Conservation (phyloP, 1,140 invertebrate species). For the Campoletis sonorensis region DNA sequence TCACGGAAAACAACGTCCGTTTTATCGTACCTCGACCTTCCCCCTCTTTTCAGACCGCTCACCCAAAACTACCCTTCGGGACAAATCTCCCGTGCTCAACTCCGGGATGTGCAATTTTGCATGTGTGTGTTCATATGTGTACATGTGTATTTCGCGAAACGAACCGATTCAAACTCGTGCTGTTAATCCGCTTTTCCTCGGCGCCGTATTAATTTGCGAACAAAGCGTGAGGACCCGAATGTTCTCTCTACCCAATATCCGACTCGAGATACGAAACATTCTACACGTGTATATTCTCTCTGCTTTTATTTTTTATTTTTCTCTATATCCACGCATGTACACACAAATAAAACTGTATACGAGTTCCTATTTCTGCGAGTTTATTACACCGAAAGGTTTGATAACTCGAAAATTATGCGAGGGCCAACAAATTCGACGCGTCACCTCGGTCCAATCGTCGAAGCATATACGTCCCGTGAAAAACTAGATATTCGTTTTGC, state of each 20-base stretch:
- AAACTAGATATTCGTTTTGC: background rate
- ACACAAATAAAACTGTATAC: too few relatives aligned
- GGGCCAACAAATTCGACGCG: background rate
- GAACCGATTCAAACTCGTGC: slow-evolving; percentile 46
- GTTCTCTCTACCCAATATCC: slow-evolving; percentile 15
- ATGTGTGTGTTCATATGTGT: slow-evolving; percentile 23
- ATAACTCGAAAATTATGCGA: slow-evolving; percentile 27
- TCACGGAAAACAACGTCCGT: slow-evolving; percentile 42
- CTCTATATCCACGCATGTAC: background rate
- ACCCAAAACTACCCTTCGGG: slow-evolving; percentile 37
- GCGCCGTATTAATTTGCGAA: slow-evolving; percentile 54
- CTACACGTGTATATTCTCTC: slow-evolving; percentile 28
- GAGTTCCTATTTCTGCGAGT: too few relatives aligned
- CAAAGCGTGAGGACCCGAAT: slow-evolving; percentile 45
- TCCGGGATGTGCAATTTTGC: slow-evolving; percentile 19
- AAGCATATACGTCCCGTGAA: background rate
- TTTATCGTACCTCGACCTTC: slow-evolving; percentile 2
- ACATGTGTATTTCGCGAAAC: slow-evolving; percentile 44
- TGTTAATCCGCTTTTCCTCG: slow-evolving; percentile 56
- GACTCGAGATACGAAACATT: slow-evolving; percentile 28
- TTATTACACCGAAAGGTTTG: background rate
- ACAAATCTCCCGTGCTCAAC: slow-evolving; percentile 9
- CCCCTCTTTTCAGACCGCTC: background rate
- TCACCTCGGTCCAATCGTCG: slow-evolving; percentile 4
- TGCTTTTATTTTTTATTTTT: background rate